Base-by-base conservation (phyloP, 64 coral and sea anemone genomes). In the Porites australiensis region DNA sequence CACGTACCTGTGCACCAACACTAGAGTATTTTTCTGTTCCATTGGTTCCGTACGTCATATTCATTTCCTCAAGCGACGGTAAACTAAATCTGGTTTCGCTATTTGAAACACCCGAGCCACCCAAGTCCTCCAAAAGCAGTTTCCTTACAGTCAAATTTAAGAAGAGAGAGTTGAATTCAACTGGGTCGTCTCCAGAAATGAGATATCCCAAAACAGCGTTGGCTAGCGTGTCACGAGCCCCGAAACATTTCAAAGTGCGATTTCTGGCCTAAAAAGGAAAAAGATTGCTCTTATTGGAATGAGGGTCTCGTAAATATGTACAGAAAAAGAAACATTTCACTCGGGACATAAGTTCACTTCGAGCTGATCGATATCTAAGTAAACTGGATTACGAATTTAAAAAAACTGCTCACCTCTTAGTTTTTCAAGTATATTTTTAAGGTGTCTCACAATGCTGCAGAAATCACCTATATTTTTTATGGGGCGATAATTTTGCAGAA, bases 91-190 rank as follows among this genome's bases (percentile, higher is more conserved):
- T 51, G 1, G 92, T 43, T 3, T 20, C 19, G 1, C 59, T 67
- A 27, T 96, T 92, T 13, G 90, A 83, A 18, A 96, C 65, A 13
- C 4, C 10, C 44, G 77, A 61, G 6, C 55, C 8, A n/a, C 70
- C 88, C 6, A 93, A 59, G 15, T 91, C 68, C 69, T 13, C 16
- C 10, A 93, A 21, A 13, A 82, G 62, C 12, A 7, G 3, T 70
- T 91, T 93, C 55, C 77, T 46, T 10, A 94, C 64, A 8, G 88
- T 81, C 2, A 89, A 58, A 74, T 95, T 95, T 19, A 91, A 69
- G 47, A 72, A 79, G 37, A 46, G 73, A 0, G 83, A 65, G 6
- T 73, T 47, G 12, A 92, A 18, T 6, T 15, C 3, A 6, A 82
- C 50, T 10, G 66, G 63, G 9, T 61, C 58, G 20, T 95, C 94